phyloP scores from a whole-genome alignment of 2,888 invertebrate genomes.

The Rhyacophila evoluta region DNA sequence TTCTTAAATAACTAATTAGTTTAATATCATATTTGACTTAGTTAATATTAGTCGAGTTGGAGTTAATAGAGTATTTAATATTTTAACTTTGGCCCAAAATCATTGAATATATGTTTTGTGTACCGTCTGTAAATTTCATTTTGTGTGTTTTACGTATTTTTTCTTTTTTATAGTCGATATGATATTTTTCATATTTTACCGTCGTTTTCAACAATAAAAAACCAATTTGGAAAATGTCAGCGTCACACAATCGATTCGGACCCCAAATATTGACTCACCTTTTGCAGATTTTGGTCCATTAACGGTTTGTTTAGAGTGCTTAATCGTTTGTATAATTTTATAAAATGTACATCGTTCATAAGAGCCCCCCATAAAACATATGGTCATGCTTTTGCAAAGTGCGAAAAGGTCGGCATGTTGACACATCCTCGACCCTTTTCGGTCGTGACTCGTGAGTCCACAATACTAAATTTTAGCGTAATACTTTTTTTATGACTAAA shows the following conservation, averaged over 20 bases:
- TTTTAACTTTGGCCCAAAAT: no score
- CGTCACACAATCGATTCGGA: neutral
- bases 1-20: no score
- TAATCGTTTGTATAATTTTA: slow-evolving; percentile 6
- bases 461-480: neutral
- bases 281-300: neutral
- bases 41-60: no score
- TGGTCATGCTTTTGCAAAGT: neutral
- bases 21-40: no score
- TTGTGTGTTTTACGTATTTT: no score
- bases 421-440: neutral
- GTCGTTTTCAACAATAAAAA: no score
- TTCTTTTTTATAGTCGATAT: no score
- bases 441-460: slow-evolving; percentile 1
- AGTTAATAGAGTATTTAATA: no score
- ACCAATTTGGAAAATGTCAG: no score
- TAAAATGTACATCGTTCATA: slow-evolving; percentile 1
- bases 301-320: neutral
- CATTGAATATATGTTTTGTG: no score
- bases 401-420: neutral
- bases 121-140: no score
- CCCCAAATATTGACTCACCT: neutral
- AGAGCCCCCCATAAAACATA: neutral
- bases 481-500: neutral
- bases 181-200: no score